Percentiles rank a stretch among this genome's conserved stretches.
phyloP scores from a whole-genome alignment of 2,113 vertebrate species.

The Limnothrissa miodon region DNA sequence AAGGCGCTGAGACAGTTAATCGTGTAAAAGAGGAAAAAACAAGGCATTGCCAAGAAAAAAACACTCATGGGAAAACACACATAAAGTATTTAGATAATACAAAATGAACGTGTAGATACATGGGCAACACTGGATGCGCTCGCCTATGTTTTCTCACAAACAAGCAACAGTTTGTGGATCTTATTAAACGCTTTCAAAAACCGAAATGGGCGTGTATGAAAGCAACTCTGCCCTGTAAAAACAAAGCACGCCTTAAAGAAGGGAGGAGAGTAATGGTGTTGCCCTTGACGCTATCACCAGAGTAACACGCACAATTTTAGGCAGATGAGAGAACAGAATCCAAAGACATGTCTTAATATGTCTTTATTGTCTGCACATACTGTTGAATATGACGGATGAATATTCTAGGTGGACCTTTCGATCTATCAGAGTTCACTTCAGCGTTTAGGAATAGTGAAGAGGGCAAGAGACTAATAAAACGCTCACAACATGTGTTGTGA shows the following conservation, averaged over 20 bases:
- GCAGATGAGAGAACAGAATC: neutral
- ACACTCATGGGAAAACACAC: too few species aligned
- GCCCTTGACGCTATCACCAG: conserved; percentile 74
- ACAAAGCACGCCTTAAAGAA: conserved; percentile 11
- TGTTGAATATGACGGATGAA: neutral
- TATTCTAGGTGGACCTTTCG: neutral
- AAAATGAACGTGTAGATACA: neutral
- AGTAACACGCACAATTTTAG: conserved; percentile 64
- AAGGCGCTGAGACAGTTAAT: neutral
- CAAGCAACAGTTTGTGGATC: conserved; percentile 3
- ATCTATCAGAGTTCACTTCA: neutral
- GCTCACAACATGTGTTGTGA: neutral
- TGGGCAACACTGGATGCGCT: neutral
- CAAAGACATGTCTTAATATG: neutral
- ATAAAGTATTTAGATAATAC: neutral
- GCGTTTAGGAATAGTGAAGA: conserved; percentile 44
- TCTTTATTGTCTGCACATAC: neutral
- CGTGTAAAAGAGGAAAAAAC: neutral
- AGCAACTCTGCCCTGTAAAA: neutral
- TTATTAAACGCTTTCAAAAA: neutral
- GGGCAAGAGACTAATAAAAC: neutral
- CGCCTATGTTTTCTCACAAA: neutral
- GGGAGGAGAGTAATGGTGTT: conserved; percentile 27
- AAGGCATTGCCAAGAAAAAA: too few species aligned
- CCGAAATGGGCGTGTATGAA: conserved; percentile 17